phyloP scores from a whole-genome alignment of 2,797 vertebrate genomes.

The Onychomys leucogaster region DNA sequence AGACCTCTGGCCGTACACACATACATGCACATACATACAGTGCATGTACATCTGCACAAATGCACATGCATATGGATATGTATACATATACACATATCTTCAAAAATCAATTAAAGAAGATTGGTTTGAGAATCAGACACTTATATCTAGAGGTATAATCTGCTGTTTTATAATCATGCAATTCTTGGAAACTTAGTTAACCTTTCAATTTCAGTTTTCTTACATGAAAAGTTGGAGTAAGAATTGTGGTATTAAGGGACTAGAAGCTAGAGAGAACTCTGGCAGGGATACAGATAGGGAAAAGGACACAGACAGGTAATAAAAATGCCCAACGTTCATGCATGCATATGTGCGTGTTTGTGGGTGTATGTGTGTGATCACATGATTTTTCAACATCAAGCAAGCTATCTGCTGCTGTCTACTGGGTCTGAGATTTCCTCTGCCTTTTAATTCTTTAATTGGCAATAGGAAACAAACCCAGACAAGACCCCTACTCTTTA shows the following conservation, averaged over 20 bases:
- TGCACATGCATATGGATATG: background rate
- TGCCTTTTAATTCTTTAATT: background rate
- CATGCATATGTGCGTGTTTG: too few species aligned
- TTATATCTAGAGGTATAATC: background rate
- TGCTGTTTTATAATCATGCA: background rate
- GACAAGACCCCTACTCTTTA: background rate
- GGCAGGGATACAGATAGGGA: background rate
- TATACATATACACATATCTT: background rate
- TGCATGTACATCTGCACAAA: background rate
- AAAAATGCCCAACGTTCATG: background rate
- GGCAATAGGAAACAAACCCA: background rate
- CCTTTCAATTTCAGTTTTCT: background rate
- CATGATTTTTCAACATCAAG: background rate
- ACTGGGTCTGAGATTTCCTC: background rate
- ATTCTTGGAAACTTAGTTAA: slow-evolving; percentile 28
- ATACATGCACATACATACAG: too few species aligned
- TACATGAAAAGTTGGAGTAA: slow-evolving; percentile 3
- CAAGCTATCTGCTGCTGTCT: background rate
- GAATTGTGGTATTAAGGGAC: background rate
- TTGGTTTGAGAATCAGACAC: slow-evolving; percentile 40
- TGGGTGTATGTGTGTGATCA: background rate
- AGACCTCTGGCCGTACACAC: background rate
- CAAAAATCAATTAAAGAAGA: slow-evolving; percentile 4
- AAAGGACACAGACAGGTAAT: too few species aligned
- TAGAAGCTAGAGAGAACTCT: background rate